Evolutionary conservation across 2,888 invertebrate species (phyloP), one percentile per base, ranked within the genome.

Genomic region (Mimas tiliae): DNA sequence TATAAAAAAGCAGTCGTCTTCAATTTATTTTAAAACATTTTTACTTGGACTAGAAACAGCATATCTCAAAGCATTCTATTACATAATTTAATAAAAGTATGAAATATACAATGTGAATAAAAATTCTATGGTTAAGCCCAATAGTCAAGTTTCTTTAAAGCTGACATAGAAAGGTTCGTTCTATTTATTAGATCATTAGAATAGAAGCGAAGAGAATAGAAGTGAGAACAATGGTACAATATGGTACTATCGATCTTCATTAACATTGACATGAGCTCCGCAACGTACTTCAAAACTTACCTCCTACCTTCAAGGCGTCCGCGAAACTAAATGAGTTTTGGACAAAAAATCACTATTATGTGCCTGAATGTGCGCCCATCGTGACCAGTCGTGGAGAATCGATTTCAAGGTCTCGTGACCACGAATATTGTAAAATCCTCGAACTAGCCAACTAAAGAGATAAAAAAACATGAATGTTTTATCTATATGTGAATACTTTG

Each of bases 311-410:
- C 63, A 66, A 33, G 21, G 53, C 63, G 53, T 47, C 66, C 63
- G 66, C 63, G 34, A 55, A 42, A 55, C 16, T n/a, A 53, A 66
- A 63, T 63, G 52, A 53, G 63, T 66, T 62, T 66, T 62, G 68
- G 68, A 62, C 70, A 77, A 76, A 81, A 76, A 74, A 68, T 42
- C 62, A 52, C 77, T 68, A 80, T 80, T 80, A 73, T 78, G 72
- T 72, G 69, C 63, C 71, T 68, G 73, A 74, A 75, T 72, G 75
- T 67, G 71, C 72, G 75, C 67, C 69, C 75, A 72, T 76, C 71
- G 75, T 75, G 74, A 78, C 74, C 69, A 70, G 70, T 68, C 80
- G 78, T 81, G 80, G 77, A 78, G 84, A 82, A 81, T 82, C 78
- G 73, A 78, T 80, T 79, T 74, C 77, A 82, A 83, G 79, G 80